A percentile compares a stretch with the other conserved stretches of the same genome.
These are phyloP conservation scores for Pseudomyrmex flavicornis DNA, from an alignment of 1,140 invertebrate genomes.

Conservation along the genomic window DNA sequence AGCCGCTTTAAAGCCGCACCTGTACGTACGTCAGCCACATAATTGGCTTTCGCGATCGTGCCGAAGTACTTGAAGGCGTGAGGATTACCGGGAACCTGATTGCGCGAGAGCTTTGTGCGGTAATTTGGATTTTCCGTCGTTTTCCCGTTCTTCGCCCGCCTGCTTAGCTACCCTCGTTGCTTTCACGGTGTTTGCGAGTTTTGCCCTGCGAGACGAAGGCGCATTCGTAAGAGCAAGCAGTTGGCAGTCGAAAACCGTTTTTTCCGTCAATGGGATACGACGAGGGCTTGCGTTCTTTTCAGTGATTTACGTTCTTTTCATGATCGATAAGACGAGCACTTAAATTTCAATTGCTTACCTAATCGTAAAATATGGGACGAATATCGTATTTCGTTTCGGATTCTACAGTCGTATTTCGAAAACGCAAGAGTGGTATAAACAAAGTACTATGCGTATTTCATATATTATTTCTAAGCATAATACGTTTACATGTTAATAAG, in stretches of 20 bases:
- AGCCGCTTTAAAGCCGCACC: slow-evolving; percentile 28
- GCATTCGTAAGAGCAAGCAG: slow-evolving; percentile 11
- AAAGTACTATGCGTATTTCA: no score
- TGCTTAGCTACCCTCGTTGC: background rate
- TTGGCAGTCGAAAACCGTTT: slow-evolving; percentile 2
- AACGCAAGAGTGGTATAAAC: no score
- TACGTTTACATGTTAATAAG: no score
- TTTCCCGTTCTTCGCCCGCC: background rate
- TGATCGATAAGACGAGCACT: slow-evolving; percentile 20
- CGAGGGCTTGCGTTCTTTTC: background rate
- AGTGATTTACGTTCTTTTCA: background rate
- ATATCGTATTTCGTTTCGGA: no score
- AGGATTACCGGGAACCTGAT: slow-evolving; percentile 69
- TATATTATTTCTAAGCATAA: no score
- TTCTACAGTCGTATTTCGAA: no score
- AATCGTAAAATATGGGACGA: no score
- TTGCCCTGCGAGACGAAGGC: background rate
- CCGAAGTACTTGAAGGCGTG: slow-evolving; percentile 63
- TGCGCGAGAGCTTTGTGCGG: slow-evolving; percentile 64
- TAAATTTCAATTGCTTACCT: background rate
- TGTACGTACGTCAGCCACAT: slow-evolving; percentile 56
- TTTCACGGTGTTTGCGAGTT: background rate
- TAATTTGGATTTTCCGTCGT: slow-evolving; percentile 68
- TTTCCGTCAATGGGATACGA: background rate
- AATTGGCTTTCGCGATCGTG: slow-evolving; percentile 64